Conservation (phyloP, 2,797 vertebrate genomes). For the Hephaestus fuliginosus region DNA sequence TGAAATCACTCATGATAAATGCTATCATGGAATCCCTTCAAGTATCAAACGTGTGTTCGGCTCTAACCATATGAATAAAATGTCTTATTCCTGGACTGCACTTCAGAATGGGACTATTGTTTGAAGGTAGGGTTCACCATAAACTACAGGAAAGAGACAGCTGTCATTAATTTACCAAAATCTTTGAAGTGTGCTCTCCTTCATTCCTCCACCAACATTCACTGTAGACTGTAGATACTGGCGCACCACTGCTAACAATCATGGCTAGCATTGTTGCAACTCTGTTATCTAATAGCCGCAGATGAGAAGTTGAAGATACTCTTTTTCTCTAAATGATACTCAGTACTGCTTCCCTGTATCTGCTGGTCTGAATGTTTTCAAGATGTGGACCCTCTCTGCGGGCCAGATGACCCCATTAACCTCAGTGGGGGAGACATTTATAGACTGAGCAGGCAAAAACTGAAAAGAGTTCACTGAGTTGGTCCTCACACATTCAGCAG, state of each 20-base stretch:
- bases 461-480: slow-evolving; percentile 17
- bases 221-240: slow-evolving; percentile 29
- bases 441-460: not conserved
- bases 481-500: slow-evolving; percentile 6
- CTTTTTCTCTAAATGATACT: slow-evolving; percentile 55
- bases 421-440: slow-evolving; percentile 22
- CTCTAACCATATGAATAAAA: slow-evolving; percentile 40
- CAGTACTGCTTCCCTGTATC: slow-evolving; percentile 40
- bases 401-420: slow-evolving; percentile 68
- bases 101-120: slow-evolving; percentile 55
- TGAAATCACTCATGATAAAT: slow-evolving; percentile 70
- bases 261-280: slow-evolving; percentile 34
- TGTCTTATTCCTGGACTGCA: slow-evolving; percentile 17
- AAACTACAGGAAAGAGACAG: slow-evolving; percentile 37
- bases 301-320: slow-evolving; percentile 31
- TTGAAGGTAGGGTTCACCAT: slow-evolving; percentile 35
- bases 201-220: slow-evolving; percentile 10
- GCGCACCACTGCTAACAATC: slow-evolving; percentile 59
- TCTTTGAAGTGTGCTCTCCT: slow-evolving; percentile 43
- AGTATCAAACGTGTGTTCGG: slow-evolving; percentile 51
- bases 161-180: slow-evolving; percentile 47
- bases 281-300: slow-evolving; percentile 47
- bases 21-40: slow-evolving; percentile 51
- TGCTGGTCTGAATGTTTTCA: slow-evolving; percentile 61
- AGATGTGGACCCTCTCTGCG: slow-evolving; percentile 57